These are phyloP conservation scores for Agriopis leucophaearia DNA, from an alignment of 2,888 invertebrate species.

Conservation along the genomic window DNA sequence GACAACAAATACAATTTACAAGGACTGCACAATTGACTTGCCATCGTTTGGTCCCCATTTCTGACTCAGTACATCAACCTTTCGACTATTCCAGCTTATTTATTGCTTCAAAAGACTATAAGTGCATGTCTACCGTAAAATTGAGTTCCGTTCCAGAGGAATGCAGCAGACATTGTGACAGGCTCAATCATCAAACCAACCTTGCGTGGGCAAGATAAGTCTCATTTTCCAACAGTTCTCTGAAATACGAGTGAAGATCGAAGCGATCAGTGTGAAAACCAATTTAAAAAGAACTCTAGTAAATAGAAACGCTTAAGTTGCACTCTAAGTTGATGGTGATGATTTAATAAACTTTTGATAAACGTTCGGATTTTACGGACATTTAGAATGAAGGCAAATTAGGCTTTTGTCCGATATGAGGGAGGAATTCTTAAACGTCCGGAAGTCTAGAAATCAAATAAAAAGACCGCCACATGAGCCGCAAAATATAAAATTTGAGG, in stretches of 20 bases:
- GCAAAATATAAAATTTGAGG: too few species aligned
- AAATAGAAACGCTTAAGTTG: too few species aligned
- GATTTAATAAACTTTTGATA: too few species aligned
- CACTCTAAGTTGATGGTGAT: too few species aligned
- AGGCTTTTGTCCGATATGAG: too few species aligned
- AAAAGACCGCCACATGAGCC: too few species aligned
- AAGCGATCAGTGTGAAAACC: slow-evolving; percentile 46
- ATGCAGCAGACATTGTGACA: slow-evolving; percentile 61
- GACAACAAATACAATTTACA: slow-evolving; percentile 27
- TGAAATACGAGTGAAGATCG: slow-evolving; percentile 42
- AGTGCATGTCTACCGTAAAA: slow-evolving; percentile 69
- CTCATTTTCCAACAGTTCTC: slow-evolving; percentile 53
- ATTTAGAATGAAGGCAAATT: too few species aligned
- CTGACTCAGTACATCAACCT: slow-evolving; percentile 27
- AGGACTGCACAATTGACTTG: slow-evolving; percentile 29
- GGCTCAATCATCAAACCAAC: slow-evolving; percentile 45
- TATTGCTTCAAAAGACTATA: slow-evolving; percentile 52
- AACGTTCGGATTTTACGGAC: too few species aligned
- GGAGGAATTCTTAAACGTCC: too few species aligned
- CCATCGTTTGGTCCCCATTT: slow-evolving; percentile 9
- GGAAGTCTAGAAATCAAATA: too few species aligned
- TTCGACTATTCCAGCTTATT: slow-evolving; percentile 43
- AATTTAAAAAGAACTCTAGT: slow-evolving; percentile 50
- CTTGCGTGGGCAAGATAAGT: slow-evolving; percentile 46
- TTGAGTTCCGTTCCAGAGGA: slow-evolving; percentile 66